A percentile compares a stretch with the other conserved stretches of the same genome.
These are phyloP conservation scores for Eurosta solidaginis DNA, from an alignment of 1,140 invertebrate genomes.

Conservation along the genomic window DNA sequence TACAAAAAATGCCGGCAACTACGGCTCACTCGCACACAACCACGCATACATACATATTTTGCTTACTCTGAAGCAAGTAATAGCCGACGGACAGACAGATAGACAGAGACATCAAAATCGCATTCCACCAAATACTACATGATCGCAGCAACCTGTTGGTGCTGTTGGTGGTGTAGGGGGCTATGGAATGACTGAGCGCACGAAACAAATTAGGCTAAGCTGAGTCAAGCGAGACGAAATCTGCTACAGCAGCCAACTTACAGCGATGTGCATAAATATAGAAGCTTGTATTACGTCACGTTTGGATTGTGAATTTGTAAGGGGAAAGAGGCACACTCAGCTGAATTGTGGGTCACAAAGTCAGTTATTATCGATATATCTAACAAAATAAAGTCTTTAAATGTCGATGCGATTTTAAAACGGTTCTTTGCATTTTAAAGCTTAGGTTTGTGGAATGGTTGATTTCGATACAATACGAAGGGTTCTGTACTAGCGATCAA, in stretches of 20 bases:
- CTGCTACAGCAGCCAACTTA: not conserved
- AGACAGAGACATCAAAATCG: not conserved
- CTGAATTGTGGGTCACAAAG: no score
- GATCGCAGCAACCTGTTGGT: not conserved
- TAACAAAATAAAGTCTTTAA: no score
- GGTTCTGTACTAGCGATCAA: no score
- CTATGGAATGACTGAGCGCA: not conserved
- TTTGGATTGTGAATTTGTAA: no score
- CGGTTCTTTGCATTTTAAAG: no score
- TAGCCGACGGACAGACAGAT: not conserved
- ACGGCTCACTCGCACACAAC: not conserved
- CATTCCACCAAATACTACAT: not conserved
- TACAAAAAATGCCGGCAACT: slow-evolving; percentile 1
- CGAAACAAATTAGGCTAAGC: slow-evolving; percentile 5
- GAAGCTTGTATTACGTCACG: no score
- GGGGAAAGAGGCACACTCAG: no score
- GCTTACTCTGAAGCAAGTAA: no score
- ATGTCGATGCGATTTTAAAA: no score
- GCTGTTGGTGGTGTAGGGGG: not conserved
- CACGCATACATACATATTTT: not conserved
- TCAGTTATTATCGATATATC: no score
- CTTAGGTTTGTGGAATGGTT: no score
- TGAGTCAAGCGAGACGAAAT: slow-evolving; percentile 11
- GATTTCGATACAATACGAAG: no score
- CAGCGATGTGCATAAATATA: not conserved